Conservation (phyloP, 2,113 vertebrate species). For the Daboia siamensis region DNA sequence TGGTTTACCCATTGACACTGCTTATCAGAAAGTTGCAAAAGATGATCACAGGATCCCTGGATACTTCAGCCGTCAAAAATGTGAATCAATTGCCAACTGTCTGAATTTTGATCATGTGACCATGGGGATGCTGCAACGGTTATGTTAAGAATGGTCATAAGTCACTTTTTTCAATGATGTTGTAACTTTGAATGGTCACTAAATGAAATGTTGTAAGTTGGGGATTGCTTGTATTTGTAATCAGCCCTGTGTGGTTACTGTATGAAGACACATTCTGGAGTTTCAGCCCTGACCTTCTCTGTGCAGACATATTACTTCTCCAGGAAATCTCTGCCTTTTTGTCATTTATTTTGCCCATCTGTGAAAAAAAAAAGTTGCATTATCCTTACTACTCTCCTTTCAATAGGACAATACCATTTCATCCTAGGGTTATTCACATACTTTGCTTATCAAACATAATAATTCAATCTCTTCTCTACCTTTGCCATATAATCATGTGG, state of each 20-base stretch:
- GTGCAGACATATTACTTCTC: background rate
- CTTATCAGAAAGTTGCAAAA: background rate
- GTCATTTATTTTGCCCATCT: background rate
- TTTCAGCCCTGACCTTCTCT: background rate
- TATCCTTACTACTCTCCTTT: background rate
- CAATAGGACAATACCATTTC: background rate
- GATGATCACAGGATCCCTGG: background rate
- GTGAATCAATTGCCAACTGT: background rate
- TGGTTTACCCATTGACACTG: background rate
- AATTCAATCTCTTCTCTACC: background rate
- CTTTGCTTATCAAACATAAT: background rate
- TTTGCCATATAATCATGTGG: background rate
- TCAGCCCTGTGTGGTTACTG: background rate
- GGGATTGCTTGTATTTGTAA: background rate
- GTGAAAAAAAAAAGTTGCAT: background rate
- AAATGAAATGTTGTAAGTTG: background rate
- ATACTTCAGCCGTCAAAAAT: background rate
- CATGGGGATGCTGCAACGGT: background rate
- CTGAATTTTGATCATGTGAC: background rate
- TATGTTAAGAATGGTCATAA: background rate
- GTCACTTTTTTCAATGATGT: background rate
- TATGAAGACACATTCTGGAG: background rate
- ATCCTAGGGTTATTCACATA: background rate
- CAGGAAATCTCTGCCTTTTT: background rate
- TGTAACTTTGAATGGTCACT: background rate